Percentiles rank a stretch among this genome's conserved stretches.
These are phyloP conservation scores for Microchirus variegatus DNA, from an alignment of 2,797 vertebrate species.

Conservation along the genomic window DNA sequence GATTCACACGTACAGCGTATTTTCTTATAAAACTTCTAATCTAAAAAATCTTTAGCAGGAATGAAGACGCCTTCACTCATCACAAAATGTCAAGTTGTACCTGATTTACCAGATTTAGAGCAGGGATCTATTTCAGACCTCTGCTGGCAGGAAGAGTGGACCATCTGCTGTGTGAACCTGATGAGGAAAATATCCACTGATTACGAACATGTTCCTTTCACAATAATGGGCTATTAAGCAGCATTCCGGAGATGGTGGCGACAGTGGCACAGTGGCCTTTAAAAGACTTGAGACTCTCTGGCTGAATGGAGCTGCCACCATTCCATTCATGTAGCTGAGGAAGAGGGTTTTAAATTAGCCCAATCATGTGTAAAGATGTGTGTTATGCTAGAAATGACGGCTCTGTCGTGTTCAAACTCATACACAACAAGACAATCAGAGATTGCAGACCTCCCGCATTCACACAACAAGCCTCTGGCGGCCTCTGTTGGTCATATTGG, in stretches of 20 bases:
- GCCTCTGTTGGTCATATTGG: no score
- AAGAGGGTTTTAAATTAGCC: background rate
- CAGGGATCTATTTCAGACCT: conserved; percentile 38
- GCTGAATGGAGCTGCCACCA: conserved; percentile 4
- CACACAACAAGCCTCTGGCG: no score
- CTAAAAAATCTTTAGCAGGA: background rate
- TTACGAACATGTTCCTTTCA: conserved; percentile 19
- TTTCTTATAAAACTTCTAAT: no score
- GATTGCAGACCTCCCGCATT: no score
- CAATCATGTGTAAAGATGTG: no score
- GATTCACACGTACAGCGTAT: no score
- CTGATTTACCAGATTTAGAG: conserved; percentile 32
- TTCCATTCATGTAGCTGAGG: conserved; percentile 7
- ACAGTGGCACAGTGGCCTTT: conserved; percentile 12
- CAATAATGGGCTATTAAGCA: conserved; percentile 39
- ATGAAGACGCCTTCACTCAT: background rate
- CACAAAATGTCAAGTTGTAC: conserved; percentile 38
- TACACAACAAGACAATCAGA: no score
- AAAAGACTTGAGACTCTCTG: conserved; percentile 13
- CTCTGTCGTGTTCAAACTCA: no score
- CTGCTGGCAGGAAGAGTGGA: conserved; percentile 48
- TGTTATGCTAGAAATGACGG: no score
- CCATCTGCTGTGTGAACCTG: conserved; percentile 57
- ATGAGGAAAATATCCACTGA: conserved; percentile 39
- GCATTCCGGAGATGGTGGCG: conserved; percentile 6